Conservation (phyloP, 2,797 vertebrate genomes). For the Ispidina lecontei region DNA sequence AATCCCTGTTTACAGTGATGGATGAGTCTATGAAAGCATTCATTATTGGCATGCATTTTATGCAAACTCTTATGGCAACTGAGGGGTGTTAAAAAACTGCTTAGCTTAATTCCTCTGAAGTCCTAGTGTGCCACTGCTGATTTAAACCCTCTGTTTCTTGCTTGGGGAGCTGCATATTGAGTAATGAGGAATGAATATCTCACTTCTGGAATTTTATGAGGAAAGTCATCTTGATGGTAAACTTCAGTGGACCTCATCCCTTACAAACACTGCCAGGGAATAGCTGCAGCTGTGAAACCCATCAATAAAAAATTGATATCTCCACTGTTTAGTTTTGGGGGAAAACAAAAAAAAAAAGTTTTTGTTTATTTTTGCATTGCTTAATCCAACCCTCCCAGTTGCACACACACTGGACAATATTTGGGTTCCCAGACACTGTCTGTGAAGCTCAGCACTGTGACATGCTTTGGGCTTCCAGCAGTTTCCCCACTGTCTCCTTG, state of each 20-base stretch:
- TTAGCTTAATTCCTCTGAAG: constrained; percentile 27
- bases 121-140: constrained; percentile 1
- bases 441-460: neutral
- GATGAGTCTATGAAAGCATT: constrained; percentile 38
- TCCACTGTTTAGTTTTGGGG: neutral
- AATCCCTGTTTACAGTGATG: constrained; percentile 8
- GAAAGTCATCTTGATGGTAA: constrained; percentile 12
- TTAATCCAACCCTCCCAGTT: neutral
- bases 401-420: neutral
- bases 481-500: neutral
- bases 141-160: constrained; percentile 39
- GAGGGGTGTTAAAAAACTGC: neutral
- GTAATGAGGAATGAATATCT: neutral
- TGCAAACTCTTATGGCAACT: neutral
- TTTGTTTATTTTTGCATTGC: neutral
- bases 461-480: neutral
- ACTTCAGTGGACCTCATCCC: neutral
- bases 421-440: neutral
- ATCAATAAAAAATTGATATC: neutral
- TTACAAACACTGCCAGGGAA: constrained; percentile 9
- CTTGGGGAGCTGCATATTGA: constrained; percentile 10
- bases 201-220: constrained; percentile 7
- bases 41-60: constrained; percentile 35
- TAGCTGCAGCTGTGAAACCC: neutral
- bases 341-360: rapidly evolving